Conservation (phyloP, 1,140 invertebrate species). For the Drosophila biarmipes region DNA sequence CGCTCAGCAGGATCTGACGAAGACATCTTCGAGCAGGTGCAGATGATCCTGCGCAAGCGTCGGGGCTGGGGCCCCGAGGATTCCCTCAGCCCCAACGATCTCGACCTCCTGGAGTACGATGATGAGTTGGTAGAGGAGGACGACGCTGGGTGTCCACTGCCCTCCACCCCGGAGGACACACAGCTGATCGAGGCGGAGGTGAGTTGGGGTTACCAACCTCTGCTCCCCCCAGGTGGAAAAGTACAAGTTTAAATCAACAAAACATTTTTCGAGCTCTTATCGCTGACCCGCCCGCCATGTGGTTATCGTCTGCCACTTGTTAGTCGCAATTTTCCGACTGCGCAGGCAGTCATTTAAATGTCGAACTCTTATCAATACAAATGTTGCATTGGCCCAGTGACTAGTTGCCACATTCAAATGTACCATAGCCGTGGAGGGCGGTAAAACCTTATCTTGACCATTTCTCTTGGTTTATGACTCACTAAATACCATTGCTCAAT, state of each 20-base stretch:
- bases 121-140: slow-evolving; percentile 89
- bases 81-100: slow-evolving; percentile 70
- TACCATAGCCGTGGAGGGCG: slow-evolving; percentile 4
- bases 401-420: neutral
- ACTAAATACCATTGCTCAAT: slow-evolving; percentile 31
- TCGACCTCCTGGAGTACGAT: slow-evolving; percentile 74
- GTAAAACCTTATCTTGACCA: slow-evolving; percentile 26
- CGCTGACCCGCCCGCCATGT: slow-evolving; percentile 42
- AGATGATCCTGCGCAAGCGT: slow-evolving; percentile 81
- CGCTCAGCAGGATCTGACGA: slow-evolving; percentile 40
- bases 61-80: slow-evolving; percentile 76
- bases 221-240: slow-evolving; percentile 1
- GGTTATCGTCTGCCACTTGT: slow-evolving; percentile 43
- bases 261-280: slow-evolving; percentile 31
- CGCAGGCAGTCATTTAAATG: slow-evolving; percentile 46
- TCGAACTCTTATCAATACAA: slow-evolving; percentile 43
- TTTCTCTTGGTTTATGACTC: slow-evolving; percentile 16
- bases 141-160: slow-evolving; percentile 91
- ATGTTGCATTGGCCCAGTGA: slow-evolving; percentile 6
- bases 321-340: slow-evolving; percentile 29
- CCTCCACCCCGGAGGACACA: slow-evolving; percentile 94
- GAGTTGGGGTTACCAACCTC: slow-evolving; percentile 11
- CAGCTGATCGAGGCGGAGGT: slow-evolving; percentile 92
- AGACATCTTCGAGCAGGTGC: slow-evolving; percentile 78
- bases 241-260: slow-evolving; percentile 9